Base-by-base conservation (phyloP, 1,140 invertebrate species). In the Mylabris phalerata region DNA sequence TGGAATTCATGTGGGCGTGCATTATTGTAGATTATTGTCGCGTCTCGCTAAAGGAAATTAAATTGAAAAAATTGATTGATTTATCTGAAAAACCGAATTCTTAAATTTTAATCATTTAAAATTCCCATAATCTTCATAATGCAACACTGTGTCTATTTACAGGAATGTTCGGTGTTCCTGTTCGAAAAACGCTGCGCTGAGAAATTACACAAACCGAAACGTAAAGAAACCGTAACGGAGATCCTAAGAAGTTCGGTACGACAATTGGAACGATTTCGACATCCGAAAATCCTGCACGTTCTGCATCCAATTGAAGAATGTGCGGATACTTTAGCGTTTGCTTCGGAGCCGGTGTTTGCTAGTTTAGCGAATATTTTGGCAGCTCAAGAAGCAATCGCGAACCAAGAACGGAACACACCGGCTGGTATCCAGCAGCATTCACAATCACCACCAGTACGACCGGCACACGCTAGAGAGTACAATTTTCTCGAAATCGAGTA, bases 91-190 rank as follows among this genome's bases (percentile, higher is more conserved):
- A 19, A 19, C 19, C 19, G 19, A 19, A 19, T 19, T 1, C 1
- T 19, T 19, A 19, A 19, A 19, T 19, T 19, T 19, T 19, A 19
- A 19, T 19, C 19, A 19, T 19, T 19, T 19, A 19, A 19, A 19
- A 19, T 19, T 19, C 19, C 32, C 2, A 32, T 32, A 32, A 5
- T 7, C 32, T 5, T 5, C 7, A 7, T 32, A 32, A 32, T 5
- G 32, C 4, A 32, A 32, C 7, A 5, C 4, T 7, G 4, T 32
- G 32, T 32, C 4, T 32, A 7, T 32, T 83, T 80, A 4, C 80
- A 98, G 95, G 93, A 95, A 76, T 93, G 89, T 48, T 96, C 94
- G 0, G 87, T 98, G 57, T 97, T 98, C 77, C 79, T 97, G 32
- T 98, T 97, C 73, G 95, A 98, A 72, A 98, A 98, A 72, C 85